These are phyloP conservation scores for Corythornis madagascariensis DNA, from an alignment of 2,113 vertebrate genomes.

Conservation along the genomic window DNA sequence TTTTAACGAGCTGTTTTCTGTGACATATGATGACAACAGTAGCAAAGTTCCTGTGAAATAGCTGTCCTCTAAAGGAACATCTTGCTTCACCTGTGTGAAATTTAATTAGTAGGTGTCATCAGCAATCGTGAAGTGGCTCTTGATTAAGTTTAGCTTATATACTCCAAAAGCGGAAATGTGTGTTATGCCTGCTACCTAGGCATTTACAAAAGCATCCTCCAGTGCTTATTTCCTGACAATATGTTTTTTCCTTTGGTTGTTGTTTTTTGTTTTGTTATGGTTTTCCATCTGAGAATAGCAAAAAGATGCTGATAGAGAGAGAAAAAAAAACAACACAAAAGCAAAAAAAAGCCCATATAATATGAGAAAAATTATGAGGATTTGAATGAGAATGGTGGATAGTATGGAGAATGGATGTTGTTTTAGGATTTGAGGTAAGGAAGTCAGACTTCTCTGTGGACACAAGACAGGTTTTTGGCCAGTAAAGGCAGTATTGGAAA, in stretches of 20 bases:
- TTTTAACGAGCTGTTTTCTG: neutral
- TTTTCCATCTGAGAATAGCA: neutral
- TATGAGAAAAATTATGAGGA: neutral
- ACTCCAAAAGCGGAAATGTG: neutral
- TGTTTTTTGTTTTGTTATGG: too few species aligned
- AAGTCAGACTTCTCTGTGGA: neutral
- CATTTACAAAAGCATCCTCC: neutral
- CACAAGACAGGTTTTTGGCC: neutral
- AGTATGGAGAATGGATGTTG: neutral
- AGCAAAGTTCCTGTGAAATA: neutral
- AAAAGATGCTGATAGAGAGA: neutral
- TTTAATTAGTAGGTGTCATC: neutral
- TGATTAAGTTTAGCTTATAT: neutral
- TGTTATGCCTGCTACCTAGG: neutral
- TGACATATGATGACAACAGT: neutral
- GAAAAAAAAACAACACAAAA: neutral
- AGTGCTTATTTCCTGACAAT: neutral
- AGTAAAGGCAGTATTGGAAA: neutral
- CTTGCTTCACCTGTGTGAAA: neutral
- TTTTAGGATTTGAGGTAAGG: neutral
- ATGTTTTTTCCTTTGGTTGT: neutral
- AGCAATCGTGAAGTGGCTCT: neutral
- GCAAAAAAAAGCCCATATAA: neutral
- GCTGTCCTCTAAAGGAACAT: neutral
- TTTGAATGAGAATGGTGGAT: neutral